Percentiles rank a stretch among this genome's conserved stretches.
These are phyloP conservation scores for Blastobasis adustella DNA, from an alignment of 2,888 invertebrate species.

Conservation along the genomic window DNA sequence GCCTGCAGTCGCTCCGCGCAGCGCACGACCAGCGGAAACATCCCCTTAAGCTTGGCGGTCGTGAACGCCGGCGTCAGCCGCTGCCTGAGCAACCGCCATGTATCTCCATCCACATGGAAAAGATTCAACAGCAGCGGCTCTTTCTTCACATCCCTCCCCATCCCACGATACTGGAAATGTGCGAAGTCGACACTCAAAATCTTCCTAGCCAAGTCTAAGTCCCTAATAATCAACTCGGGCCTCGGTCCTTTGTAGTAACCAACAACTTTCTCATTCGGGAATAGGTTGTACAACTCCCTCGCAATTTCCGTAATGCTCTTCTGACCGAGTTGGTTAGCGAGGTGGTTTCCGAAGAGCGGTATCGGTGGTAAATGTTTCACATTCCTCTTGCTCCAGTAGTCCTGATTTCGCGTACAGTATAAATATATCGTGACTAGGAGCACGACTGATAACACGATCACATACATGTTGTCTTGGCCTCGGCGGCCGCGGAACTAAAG, in stretches of 20 bases:
- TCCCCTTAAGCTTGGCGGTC: conserved; percentile 27
- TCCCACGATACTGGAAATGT: conserved; percentile 24
- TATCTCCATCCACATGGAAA: conserved; percentile 31
- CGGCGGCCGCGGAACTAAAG: too few species aligned
- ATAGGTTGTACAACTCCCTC: conserved; percentile 18
- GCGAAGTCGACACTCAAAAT: conserved; percentile 27
- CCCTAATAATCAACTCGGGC: conserved; percentile 23
- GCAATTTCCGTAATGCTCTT: conserved; percentile 20
- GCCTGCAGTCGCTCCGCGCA: conserved; percentile 23
- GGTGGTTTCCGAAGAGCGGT: conserved; percentile 19
- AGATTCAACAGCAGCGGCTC: conserved; percentile 28
- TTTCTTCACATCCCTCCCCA: conserved; percentile 13
- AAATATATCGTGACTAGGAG: conserved; percentile 5
- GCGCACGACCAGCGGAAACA: conserved; percentile 31
- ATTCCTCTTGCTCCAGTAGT: conserved; percentile 20
- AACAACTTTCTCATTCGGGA: conserved; percentile 24
- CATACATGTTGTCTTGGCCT: background rate
- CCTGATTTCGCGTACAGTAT: conserved; percentile 18
- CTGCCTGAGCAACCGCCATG: conserved; percentile 33
- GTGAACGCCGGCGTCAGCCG: conserved; percentile 30
- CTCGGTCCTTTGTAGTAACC: conserved; percentile 22
- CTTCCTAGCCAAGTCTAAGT: conserved; percentile 24
- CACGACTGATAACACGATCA: background rate
- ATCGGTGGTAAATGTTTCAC: conserved; percentile 21
- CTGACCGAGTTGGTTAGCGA: conserved; percentile 12